phyloP scores from a whole-genome alignment of 2,797 vertebrate genomes.

The Crenichthys baileyi region DNA sequence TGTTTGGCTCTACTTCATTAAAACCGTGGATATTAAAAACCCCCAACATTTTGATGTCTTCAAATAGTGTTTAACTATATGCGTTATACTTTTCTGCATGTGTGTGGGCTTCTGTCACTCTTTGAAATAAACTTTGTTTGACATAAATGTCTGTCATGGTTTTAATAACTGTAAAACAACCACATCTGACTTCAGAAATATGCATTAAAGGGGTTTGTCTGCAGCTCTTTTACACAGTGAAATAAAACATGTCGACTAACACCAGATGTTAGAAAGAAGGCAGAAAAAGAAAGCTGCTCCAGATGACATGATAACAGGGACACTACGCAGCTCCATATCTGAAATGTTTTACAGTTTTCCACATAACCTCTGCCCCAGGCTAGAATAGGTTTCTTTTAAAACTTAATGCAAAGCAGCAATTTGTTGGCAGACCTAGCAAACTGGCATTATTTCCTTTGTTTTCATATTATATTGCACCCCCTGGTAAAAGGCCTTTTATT shows the following conservation, averaged over 20 bases:
- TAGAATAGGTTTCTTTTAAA: not conserved
- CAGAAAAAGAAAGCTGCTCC: constrained; percentile 1
- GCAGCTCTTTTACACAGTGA: constrained; percentile 2
- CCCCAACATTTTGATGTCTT: not conserved
- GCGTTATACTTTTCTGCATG: not conserved
- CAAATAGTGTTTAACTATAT: not conserved
- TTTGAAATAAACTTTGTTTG: constrained; percentile 20
- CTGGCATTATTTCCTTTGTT: not conserved
- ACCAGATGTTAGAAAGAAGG: constrained; percentile 27
- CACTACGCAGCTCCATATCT: not conserved
- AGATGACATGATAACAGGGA: not conserved
- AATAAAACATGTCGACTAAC: constrained; percentile 14
- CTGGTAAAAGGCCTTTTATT: not conserved
- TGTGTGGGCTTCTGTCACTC: constrained; percentile 9
- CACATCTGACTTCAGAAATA: constrained; percentile 32
- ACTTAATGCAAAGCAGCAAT: not conserved
- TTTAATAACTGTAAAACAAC: constrained; percentile 25
- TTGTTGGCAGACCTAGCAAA: not conserved
- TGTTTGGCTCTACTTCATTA: not conserved
- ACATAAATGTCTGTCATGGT: constrained; percentile 8
- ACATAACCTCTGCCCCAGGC: not conserved
- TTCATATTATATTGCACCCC: constrained; percentile 4
- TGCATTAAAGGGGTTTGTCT: constrained; percentile 16
- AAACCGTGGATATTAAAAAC: not conserved
- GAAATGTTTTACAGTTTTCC: not conserved